Evolutionary conservation across 2,113 vertebrate genomes (phyloP).

Genomic region (Thunnus maccoyii): DNA sequence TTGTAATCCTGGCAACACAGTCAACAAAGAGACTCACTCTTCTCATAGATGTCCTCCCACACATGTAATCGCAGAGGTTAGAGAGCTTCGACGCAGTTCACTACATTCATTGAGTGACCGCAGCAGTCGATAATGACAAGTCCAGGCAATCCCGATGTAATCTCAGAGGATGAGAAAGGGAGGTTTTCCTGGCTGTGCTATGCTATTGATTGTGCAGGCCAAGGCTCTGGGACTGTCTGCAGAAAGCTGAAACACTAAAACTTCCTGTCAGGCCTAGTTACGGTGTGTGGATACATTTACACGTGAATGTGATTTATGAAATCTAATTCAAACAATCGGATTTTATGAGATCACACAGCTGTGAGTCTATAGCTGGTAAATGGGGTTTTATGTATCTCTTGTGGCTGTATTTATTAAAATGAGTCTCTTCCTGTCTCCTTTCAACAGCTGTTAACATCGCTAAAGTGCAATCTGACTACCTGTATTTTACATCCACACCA

Average conservation of each 20-base stretch:
- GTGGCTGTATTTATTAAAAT: neutral
- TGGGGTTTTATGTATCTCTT: neutral
- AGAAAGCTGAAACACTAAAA: neutral
- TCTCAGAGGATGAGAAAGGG: constrained; percentile 51
- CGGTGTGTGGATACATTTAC: neutral
- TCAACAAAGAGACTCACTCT: constrained; percentile 72
- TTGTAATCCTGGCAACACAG: constrained; percentile 73
- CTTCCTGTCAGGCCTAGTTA: neutral
- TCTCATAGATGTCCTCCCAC: constrained; percentile 64
- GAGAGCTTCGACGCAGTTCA: constrained; percentile 26
- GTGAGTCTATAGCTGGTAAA: neutral
- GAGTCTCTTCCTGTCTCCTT: neutral
- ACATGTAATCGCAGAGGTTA: constrained; percentile 39
- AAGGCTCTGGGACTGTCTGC: constrained; percentile 26
- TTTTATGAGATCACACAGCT: neutral
- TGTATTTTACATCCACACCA: neutral
- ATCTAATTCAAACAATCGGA: neutral
- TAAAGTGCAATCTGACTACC: neutral
- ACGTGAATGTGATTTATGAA: neutral
- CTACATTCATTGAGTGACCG: constrained; percentile 42
- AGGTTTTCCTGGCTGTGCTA: constrained; percentile 38
- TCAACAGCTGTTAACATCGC: neutral
- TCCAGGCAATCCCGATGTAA: constrained; percentile 55
- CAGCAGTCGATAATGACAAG: constrained; percentile 65
- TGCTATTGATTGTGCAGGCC: constrained; percentile 30